Conservation (phyloP, 2,888 invertebrate genomes). For the Agonum fuliginosum region DNA sequence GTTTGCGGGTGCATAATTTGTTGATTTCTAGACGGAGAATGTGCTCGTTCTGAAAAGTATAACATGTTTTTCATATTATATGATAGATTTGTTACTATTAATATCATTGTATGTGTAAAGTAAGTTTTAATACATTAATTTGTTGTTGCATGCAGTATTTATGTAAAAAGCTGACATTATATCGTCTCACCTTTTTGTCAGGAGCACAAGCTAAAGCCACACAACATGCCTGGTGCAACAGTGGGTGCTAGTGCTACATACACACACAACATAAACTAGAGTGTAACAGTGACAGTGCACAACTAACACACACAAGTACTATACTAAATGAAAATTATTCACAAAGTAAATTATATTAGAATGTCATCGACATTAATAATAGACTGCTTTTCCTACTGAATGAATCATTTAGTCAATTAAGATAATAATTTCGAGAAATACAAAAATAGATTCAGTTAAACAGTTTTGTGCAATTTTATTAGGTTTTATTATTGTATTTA, state of each 20-base stretch:
- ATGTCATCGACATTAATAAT: not conserved
- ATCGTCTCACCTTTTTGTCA: constrained; percentile 44
- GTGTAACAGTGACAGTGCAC: constrained; percentile 22
- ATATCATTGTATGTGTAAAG: not conserved
- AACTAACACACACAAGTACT: constrained; percentile 11
- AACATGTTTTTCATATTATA: constrained; percentile 36
- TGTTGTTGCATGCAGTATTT: constrained; percentile 44
- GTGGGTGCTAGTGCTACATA: constrained; percentile 61
- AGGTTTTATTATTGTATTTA: constrained; percentile 30
- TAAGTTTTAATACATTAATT: not conserved
- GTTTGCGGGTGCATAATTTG: constrained; percentile 66
- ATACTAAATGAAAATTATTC: constrained; percentile 4
- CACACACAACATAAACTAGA: constrained; percentile 38
- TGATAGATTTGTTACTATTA: too few species aligned
- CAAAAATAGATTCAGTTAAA: too few species aligned
- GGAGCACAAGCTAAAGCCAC: constrained; percentile 50
- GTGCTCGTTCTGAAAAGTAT: constrained; percentile 70
- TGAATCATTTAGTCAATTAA: not conserved
- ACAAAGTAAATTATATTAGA: not conserved
- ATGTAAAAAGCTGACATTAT: constrained; percentile 40
- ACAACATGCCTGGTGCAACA: constrained; percentile 56
- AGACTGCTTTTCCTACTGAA: not conserved
- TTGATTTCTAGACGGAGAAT: constrained; percentile 67
- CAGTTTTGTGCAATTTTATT: constrained; percentile 16
- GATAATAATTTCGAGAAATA: not conserved